phyloP scores from a whole-genome alignment of 2,113 vertebrate species.

The Jacana jacana region DNA sequence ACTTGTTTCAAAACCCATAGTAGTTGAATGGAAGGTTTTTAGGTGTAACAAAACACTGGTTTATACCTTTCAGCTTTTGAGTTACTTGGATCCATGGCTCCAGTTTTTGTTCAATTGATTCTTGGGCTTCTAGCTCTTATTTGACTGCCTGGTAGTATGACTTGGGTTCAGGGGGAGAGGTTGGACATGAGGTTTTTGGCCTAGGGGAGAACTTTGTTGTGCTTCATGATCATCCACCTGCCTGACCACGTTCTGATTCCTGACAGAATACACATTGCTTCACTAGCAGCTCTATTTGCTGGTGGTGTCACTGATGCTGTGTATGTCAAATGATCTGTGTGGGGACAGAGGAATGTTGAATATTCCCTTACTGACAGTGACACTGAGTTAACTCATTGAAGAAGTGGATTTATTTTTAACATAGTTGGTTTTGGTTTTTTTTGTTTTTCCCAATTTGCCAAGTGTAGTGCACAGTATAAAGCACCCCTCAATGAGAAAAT shows the following conservation, averaged over 20 bases:
- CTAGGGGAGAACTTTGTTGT: not conserved
- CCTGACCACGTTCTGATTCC: not conserved
- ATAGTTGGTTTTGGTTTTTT: not conserved
- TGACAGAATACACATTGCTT: not conserved
- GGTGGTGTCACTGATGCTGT: not conserved
- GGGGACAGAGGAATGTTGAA: fast-evolving
- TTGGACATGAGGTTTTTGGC: not conserved
- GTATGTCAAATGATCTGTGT: no score
- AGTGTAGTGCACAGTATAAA: not conserved
- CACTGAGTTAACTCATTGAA: not conserved
- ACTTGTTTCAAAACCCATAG: not conserved
- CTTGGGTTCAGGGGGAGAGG: not conserved
- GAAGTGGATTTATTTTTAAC: not conserved
- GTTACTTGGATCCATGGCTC: not conserved
- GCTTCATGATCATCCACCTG: not conserved
- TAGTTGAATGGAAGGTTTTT: not conserved
- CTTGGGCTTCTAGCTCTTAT: not conserved
- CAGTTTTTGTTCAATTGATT: not conserved
- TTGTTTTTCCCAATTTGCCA: not conserved
- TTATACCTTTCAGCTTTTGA: not conserved
- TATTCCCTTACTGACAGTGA: not conserved
- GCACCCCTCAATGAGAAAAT: not conserved
- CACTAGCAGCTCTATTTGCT: not conserved
- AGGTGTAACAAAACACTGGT: not conserved
- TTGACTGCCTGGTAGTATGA: not conserved